Conservation (phyloP, 2,797 vertebrate species). For the Channallabes apus region DNA sequence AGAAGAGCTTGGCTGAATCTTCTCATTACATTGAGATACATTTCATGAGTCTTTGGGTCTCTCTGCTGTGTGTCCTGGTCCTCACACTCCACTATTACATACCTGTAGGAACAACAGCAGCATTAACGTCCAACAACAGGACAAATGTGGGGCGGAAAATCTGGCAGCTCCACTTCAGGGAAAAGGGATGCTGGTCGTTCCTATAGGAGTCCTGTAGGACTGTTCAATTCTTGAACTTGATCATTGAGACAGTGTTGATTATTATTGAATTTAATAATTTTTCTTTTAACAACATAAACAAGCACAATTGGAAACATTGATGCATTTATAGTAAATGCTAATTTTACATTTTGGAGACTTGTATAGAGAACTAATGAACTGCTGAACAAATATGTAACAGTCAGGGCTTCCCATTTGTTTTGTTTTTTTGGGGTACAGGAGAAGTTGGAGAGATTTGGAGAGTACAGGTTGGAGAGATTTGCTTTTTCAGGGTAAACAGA, state of each 20-base stretch:
- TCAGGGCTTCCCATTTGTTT: no score
- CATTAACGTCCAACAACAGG: no score
- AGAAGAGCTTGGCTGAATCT: conserved; percentile 95
- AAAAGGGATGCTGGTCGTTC: neutral
- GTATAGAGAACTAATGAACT: no score
- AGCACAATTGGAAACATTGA: neutral
- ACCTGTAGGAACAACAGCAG: conserved; percentile 74
- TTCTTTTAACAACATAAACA: neutral
- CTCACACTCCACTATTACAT: conserved; percentile 97
- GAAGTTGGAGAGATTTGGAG: no score
- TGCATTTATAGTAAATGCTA: neutral
- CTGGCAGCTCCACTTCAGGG: neutral
- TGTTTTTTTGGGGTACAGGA: no score
- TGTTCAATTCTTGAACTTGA: neutral
- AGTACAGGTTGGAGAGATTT: no score
- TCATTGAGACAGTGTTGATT: neutral
- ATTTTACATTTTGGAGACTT: neutral
- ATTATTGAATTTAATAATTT: neutral
- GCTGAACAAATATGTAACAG: no score
- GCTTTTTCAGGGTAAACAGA: no score
- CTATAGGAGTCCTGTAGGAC: neutral
- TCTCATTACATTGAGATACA: conserved; percentile 98
- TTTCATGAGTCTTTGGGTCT: conserved; percentile 95
- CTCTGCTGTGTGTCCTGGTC: conserved; percentile 97
- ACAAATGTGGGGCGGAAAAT: neutral